Base-by-base conservation (phyloP, 2,113 vertebrate genomes). In the Triplophysa tibetana region DNA sequence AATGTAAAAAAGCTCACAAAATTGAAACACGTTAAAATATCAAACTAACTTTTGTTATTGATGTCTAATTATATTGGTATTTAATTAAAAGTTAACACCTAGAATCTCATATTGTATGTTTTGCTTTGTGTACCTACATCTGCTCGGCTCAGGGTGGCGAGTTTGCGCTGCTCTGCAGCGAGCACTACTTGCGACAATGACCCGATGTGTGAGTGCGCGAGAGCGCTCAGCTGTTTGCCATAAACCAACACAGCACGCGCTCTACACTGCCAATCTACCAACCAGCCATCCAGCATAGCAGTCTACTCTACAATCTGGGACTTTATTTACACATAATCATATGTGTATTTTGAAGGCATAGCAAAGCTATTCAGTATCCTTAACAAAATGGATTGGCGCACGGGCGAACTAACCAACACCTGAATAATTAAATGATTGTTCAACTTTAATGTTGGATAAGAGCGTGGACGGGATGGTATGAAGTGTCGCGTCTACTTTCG, bases 311-410 rank as follows among this genome's bases (percentile, higher is more conserved):
- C 29, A 29, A 43, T 12, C 38, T 38, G 26, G 26, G 29, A 24
- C 70, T 17, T 23, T n/a, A 74, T 2, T 10, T 38, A 74, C 16
- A 29, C 70, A 56, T 54, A 60, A 19, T 11, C n/a, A 61, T 19
- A 61, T 13, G 13, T 21, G 13, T 8, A 1, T 45, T 41, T 23
- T 12, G 23, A n/a, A 69, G 8, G 16, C 10, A 17, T 58, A 41
- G 33, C 52, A 23, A 60, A 43, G 4, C 56, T 16, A 74, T 48
- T 70, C 48, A 38, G 82, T 84, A 81, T 43, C 54, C 78, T 41
- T 62, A 79, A 50, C 81, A 38, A 82, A 68, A 90, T 91, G 90
- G 86, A 84, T 82, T 67, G 86, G 85, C 60, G 87, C 69, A 84
- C 84, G 24, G 86, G 83, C 82, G 88, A 88, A 78, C 86, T 86